Percentiles rank a stretch among this genome's conserved stretches.
Evolutionary conservation across 30 jellyfish, hydroid and myxozoan species (phyloP).

Genomic region (Turritopsis dohrnii): DNA sequence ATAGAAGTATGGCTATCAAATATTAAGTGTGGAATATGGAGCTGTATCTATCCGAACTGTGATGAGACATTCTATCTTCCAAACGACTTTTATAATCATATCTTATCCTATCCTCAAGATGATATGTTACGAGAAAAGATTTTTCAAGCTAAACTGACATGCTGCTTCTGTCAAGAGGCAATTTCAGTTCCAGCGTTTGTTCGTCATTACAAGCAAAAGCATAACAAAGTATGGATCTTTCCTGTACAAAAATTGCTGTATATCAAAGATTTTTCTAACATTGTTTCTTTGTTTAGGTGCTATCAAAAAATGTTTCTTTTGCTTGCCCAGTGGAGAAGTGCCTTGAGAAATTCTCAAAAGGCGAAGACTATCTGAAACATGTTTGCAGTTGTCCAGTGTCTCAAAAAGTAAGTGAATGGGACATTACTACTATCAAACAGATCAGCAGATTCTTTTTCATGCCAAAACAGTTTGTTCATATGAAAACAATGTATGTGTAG

Average conservation of each 20-base stretch:
- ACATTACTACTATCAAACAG: too few species aligned
- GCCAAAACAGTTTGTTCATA: too few species aligned
- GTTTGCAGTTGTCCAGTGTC: neutral
- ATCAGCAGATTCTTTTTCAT: too few species aligned
- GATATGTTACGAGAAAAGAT: neutral
- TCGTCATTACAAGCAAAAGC: slow-evolving; percentile 9
- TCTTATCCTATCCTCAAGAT: neutral
- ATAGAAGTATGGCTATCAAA: slow-evolving; percentile 5
- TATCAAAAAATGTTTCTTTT: neutral
- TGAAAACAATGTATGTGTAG: too few species aligned
- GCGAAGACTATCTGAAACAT: slow-evolving; percentile 7
- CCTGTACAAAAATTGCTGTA: too few species aligned
- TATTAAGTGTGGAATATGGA: slow-evolving; percentile 15
- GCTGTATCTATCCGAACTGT: neutral
- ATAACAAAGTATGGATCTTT: neutral
- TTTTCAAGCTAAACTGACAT: neutral
- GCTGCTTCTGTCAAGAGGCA: slow-evolving; percentile 16
- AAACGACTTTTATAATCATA: neutral
- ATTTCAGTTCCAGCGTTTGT: neutral
- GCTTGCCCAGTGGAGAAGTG: neutral
- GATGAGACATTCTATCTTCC: slow-evolving; percentile 11
- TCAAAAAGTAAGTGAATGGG: slow-evolving; percentile 6
- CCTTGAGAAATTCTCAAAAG: neutral
- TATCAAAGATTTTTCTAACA: too few species aligned
- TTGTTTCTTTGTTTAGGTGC: neutral